Percentiles rank a stretch among this genome's conserved stretches.
Evolutionary conservation across 2,113 vertebrate species (phyloP).

Genomic region (Poeciliopsis prolifica): DNA sequence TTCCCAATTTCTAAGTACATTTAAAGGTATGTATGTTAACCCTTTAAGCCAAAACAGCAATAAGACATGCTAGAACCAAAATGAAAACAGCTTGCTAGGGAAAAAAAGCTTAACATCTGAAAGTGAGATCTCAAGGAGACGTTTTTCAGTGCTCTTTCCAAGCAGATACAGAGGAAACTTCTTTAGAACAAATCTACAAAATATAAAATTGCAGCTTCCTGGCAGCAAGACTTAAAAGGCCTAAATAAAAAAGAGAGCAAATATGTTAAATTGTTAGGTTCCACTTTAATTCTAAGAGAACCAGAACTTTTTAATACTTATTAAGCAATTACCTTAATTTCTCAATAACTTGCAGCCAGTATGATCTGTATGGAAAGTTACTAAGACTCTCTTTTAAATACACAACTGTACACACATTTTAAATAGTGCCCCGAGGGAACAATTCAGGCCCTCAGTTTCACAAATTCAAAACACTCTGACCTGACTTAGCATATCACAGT

Average conservation of each 20-base stretch:
- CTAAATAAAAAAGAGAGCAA: too few species aligned
- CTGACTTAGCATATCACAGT: slow-evolving; percentile 1
- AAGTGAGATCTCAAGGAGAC: too few species aligned
- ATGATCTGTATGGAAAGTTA: not conserved
- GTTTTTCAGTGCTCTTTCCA: too few species aligned
- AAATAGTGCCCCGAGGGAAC: not conserved
- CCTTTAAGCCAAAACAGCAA: too few species aligned
- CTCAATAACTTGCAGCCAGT: not conserved
- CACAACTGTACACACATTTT: slow-evolving; percentile 6
- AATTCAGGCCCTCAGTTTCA: not conserved
- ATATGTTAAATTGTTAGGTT: not conserved
- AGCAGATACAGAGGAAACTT: too few species aligned
- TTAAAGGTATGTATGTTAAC: too few species aligned
- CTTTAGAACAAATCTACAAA: too few species aligned
- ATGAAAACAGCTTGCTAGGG: not conserved
- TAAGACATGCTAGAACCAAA: not conserved
- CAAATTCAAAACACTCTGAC: not conserved
- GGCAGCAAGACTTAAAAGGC: too few species aligned
- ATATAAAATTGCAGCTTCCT: too few species aligned
- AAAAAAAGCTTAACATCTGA: too few species aligned
- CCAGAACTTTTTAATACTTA: not conserved
- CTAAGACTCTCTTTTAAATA: not conserved
- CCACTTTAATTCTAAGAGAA: not conserved
- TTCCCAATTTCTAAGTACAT: too few species aligned
- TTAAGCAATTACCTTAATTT: not conserved